Conservation (phyloP, 2,888 invertebrate genomes). For the Drosophila recens region DNA sequence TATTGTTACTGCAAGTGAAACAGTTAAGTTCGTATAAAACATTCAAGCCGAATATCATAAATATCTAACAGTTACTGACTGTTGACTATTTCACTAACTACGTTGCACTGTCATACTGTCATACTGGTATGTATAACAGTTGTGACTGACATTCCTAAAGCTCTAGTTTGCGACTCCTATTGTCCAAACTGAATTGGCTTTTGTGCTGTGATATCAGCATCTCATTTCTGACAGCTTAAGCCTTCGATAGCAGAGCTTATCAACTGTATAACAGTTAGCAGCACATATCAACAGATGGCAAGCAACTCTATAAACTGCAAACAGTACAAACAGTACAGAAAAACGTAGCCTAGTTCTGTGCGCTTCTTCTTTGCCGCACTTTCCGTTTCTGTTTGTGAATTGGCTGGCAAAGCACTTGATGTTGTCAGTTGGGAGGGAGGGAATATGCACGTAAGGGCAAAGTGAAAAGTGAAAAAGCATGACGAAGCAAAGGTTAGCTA, state of each 20-base stretch:
- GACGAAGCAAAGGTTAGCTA: slow-evolving; percentile 8
- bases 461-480: slow-evolving; percentile 25
- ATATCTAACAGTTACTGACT: no score
- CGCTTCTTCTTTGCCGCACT: not conserved
- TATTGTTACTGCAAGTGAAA: no score
- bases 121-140: no score
- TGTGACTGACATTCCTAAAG: no score
- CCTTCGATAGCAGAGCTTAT: slow-evolving; percentile 38
- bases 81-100: no score
- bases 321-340: not conserved
- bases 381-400: slow-evolving; percentile 13
- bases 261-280: slow-evolving; percentile 14
- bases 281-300: slow-evolving; percentile 34
- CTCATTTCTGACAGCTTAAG: slow-evolving; percentile 34
- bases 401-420: slow-evolving; percentile 61
- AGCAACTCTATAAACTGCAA: not conserved
- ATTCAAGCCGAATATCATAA: no score
- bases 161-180: no score
- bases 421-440: slow-evolving; percentile 63
- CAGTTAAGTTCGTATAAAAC: no score
- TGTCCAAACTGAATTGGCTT: slow-evolving; percentile 17
- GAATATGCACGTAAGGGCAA: slow-evolving; percentile 51
- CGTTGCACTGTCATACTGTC: no score
- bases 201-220: slow-evolving; percentile 25
- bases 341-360: slow-evolving; percentile 24